These are phyloP conservation scores for Lasioglossum vierecki DNA, from an alignment of 2,888 invertebrate genomes.

Conservation along the genomic window DNA sequence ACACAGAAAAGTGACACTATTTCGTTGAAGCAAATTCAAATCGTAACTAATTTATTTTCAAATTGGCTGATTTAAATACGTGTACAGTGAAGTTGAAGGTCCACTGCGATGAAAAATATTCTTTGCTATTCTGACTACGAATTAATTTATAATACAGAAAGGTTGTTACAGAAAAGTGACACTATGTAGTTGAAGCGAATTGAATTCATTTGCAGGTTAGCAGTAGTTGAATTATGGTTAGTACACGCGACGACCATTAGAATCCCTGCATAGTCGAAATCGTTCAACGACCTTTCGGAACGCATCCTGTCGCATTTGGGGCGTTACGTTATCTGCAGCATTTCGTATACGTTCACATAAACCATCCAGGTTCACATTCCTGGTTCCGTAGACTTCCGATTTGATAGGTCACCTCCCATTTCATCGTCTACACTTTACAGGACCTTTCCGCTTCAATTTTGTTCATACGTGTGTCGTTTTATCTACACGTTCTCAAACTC, in stretches of 20 bases:
- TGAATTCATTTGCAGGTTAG: not conserved
- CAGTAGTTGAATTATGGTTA: not conserved
- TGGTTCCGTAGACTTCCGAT: not conserved
- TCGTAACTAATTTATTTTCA: too few species aligned
- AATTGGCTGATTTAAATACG: too few species aligned
- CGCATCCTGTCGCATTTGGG: constrained; percentile 8
- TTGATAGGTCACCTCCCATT: not conserved
- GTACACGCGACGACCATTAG: not conserved
- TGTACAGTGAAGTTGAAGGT: too few species aligned
- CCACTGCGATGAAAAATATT: too few species aligned
- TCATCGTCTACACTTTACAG: not conserved
- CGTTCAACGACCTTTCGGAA: not conserved
- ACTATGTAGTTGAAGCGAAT: not conserved
- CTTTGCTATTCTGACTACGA: not conserved
- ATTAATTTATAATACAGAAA: not conserved
- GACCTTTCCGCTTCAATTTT: not conserved
- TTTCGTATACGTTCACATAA: not conserved
- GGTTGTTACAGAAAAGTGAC: not conserved
- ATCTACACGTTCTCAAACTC: not conserved
- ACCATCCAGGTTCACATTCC: not conserved
- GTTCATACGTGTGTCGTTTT: not conserved
- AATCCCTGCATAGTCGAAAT: not conserved
- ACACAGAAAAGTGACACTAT: not conserved
- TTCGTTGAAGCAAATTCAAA: not conserved
- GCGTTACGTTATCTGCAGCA: constrained; percentile 2